Conservation (phyloP, 2,797 vertebrate species). For the Enteromius fasciolatus region DNA sequence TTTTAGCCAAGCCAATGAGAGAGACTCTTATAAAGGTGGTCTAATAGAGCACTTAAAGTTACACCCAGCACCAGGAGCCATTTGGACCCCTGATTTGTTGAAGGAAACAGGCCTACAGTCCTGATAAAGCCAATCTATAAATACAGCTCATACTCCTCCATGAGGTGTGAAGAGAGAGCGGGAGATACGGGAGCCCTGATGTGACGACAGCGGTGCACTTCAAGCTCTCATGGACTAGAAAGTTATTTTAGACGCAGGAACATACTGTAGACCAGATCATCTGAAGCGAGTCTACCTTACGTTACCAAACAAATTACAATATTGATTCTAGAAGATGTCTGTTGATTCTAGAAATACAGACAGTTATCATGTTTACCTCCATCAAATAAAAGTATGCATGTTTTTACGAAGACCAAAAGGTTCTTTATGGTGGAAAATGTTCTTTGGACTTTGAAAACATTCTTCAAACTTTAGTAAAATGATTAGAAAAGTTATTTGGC, state of each 20-base stretch:
- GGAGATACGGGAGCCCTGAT: conserved; percentile 2
- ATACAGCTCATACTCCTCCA: conserved; percentile 23
- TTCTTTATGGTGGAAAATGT: neutral
- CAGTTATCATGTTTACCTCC: neutral
- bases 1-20: conserved; percentile 18
- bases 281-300: neutral
- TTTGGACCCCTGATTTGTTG: conserved; percentile 17
- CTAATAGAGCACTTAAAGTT: conserved; percentile 46
- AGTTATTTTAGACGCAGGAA: neutral
- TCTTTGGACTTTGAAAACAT: neutral
- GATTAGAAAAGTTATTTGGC: neutral
- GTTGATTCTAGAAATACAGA: neutral
- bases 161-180: conserved; percentile 5
- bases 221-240: conserved; percentile 1
- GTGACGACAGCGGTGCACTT: conserved; percentile 25
- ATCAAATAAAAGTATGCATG: neutral
- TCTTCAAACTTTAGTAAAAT: neutral
- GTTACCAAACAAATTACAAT: neutral
- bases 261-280: neutral
- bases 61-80: conserved; percentile 2
- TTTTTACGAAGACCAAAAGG: neutral
- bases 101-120: conserved; percentile 24
- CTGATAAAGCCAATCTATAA: conserved; percentile 47
- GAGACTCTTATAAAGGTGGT: conserved; percentile 18
- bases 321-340: neutral